Percentiles rank a stretch among this genome's conserved stretches.
phyloP scores from a whole-genome alignment of 1,140 invertebrate genomes.

The Eufriesea mexicana region DNA sequence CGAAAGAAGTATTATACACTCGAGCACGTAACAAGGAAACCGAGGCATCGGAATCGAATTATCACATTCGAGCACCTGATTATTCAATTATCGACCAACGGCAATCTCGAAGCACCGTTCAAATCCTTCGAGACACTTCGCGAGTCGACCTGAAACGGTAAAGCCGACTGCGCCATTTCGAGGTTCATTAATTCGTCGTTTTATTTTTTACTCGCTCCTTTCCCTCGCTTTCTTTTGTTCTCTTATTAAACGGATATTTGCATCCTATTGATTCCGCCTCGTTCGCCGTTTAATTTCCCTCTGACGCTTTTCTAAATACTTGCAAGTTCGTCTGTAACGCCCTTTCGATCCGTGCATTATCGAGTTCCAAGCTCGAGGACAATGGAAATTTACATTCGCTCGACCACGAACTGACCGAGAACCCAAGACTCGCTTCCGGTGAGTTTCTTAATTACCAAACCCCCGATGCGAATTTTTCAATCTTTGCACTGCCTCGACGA shows the following conservation, averaged over 20 bases:
- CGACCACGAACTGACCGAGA: background rate
- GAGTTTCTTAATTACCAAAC: background rate
- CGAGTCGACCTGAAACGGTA: conserved; percentile 18
- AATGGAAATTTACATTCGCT: background rate
- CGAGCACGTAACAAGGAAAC: conserved; percentile 41
- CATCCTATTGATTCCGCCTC: background rate
- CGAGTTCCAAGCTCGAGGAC: background rate
- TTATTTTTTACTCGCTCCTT: background rate
- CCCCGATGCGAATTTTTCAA: background rate
- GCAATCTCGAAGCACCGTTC: conserved; percentile 24
- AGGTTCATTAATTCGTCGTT: background rate
- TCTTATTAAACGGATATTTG: background rate
- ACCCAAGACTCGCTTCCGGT: no score
- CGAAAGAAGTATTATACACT: conserved; percentile 7
- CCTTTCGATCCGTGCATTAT: background rate
- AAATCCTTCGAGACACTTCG: conserved; percentile 39
- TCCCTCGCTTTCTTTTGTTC: background rate
- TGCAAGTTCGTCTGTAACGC: background rate
- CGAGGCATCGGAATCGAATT: conserved; percentile 51
- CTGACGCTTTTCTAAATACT: background rate
- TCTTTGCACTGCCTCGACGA: no score
- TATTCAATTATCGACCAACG: conserved; percentile 54
- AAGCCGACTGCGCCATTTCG: conserved; percentile 33
- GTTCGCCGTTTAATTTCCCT: background rate
- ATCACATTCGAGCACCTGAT: conserved; percentile 56